Percentiles rank a stretch among this genome's conserved stretches.
Evolutionary conservation across 2,113 vertebrate genomes (phyloP).

Genomic region (Morone saxatilis): DNA sequence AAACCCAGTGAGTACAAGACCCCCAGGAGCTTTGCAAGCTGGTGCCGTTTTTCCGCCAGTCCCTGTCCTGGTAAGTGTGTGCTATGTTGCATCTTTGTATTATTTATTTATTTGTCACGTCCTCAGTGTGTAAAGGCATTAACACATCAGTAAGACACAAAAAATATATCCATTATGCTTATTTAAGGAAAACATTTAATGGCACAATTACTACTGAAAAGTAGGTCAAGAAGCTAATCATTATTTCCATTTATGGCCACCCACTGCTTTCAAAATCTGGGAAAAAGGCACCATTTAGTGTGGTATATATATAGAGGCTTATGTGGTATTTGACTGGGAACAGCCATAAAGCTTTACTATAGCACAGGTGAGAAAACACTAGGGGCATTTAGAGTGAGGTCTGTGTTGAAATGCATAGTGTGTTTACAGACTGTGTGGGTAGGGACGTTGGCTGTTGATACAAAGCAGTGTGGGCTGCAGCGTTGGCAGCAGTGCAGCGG

Average conservation of each 20-base stretch:
- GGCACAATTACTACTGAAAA: background rate
- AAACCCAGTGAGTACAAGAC: slow-evolving; percentile 91
- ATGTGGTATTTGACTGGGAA: background rate
- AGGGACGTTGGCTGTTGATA: slow-evolving; percentile 30
- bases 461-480: slow-evolving; percentile 56
- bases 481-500: slow-evolving; percentile 46
- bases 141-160: background rate
- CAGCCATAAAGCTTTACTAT: background rate
- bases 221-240: slow-evolving; percentile 28
- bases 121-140: background rate
- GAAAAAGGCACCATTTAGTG: background rate
- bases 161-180: background rate
- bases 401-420: slow-evolving; percentile 23
- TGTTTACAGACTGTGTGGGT: slow-evolving; percentile 39
- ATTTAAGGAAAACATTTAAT: slow-evolving; percentile 4
- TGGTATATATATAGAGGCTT: background rate
- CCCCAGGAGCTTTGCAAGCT: no score
- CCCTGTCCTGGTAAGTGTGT: no score
- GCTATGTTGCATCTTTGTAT: no score
- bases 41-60: no score
- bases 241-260: background rate
- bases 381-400: background rate
- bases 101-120: no score
- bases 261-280: background rate
- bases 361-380: slow-evolving; percentile 27